Evolutionary conservation across 2,797 vertebrate genomes (phyloP), one percentile per base, ranked within the genome.

Genomic region (Hoplostethus atlanticus): DNA sequence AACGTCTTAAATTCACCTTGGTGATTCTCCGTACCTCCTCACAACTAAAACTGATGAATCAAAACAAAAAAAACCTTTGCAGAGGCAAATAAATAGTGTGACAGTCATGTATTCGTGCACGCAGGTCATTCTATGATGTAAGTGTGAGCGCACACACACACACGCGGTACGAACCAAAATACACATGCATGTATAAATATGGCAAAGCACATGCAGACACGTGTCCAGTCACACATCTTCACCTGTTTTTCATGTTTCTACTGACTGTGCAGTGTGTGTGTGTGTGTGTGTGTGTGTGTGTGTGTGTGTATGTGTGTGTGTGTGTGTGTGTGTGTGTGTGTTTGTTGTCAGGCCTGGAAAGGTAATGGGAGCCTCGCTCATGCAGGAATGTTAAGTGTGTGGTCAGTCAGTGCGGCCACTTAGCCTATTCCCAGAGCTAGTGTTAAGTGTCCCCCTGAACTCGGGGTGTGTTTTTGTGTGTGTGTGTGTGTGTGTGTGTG

Each of bases 331-430:
- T 64, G 51, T 40, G 51, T 54, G 58, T 16, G 34, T 36, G 30
- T 51, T 21, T 48, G 28, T 54, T 28, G 59, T 64, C 57, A 64
- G 75, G 55, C 68, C 59, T 53, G n/a, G 61, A 70, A 71, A 81
- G 71, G 88, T 87, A 90, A 92, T 15, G 64, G 6, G 36, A 90
- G 55, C 74, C 72, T 69, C 64, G 64, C 38, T 34, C 58, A 65
- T 69, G 64, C 51, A 74, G 73, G 89, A 89, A 91, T 91, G 78
- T 83, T 82, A 79, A 89, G 84, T 80, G 87, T 76, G 62, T 84
- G 64, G 64, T 87, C 79, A 67, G 62, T 72, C 81, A 67, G 67
- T 80, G 71, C 7, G n/a, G 75, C 77, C 83, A 81, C 84, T 86
- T 89, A 77, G 48, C 16, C 52, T 69, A 79, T 86, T 91, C 87